phyloP scores from a whole-genome alignment of 2,888 invertebrate genomes.

The Chironomus tentans region DNA sequence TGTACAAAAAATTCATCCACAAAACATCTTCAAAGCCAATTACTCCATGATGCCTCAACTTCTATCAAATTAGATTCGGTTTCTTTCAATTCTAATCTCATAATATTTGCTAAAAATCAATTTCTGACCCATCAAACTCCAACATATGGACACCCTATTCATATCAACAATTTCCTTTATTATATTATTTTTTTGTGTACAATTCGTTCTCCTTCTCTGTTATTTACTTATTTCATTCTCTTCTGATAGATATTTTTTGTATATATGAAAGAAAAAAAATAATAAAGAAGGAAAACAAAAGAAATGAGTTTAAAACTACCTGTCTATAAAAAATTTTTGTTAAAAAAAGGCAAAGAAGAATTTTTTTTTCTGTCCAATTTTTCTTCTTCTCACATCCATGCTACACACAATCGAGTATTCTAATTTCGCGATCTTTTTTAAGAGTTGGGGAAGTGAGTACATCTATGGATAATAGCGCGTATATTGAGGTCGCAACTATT shows the following conservation, averaged over 20 bases:
- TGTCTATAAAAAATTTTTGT: neutral
- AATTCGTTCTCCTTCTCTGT: neutral
- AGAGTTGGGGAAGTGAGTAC: neutral
- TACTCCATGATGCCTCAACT: too few relatives aligned
- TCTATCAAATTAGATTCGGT: too few relatives aligned
- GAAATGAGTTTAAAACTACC: conserved; percentile 14
- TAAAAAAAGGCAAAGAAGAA: too few relatives aligned
- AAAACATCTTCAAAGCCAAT: too few relatives aligned
- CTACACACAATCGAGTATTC: neutral
- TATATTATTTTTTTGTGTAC: neutral
- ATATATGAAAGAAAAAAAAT: neutral
- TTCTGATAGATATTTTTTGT: neutral
- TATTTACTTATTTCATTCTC: neutral
- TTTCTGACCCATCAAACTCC: too few relatives aligned
- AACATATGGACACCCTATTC: neutral
- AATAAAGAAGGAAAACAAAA: conserved; percentile 19
- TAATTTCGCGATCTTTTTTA: neutral
- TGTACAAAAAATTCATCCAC: too few relatives aligned
- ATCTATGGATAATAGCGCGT: neutral
- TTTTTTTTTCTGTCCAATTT: too few relatives aligned
- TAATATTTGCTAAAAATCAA: too few relatives aligned
- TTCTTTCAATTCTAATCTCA: too few relatives aligned
- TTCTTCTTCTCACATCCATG: too few relatives aligned
- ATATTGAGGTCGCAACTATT: conserved; percentile 19
- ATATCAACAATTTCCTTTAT: neutral